phyloP scores from a whole-genome alignment of 2,888 invertebrate species.

The Nebria salina region DNA sequence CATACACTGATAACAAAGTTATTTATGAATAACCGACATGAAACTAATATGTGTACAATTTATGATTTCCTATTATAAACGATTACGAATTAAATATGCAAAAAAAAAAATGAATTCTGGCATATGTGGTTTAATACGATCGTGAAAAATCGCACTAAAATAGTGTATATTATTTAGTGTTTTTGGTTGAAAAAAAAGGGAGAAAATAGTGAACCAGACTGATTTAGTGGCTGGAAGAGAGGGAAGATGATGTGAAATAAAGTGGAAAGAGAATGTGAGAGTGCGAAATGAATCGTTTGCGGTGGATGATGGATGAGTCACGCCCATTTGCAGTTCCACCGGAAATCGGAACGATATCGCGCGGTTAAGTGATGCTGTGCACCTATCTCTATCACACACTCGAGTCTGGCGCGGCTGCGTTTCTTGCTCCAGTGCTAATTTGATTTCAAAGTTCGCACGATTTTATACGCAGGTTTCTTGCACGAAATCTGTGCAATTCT shows the following conservation, averaged over 20 bases:
- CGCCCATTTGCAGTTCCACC: conserved; percentile 17
- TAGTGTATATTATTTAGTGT: no score
- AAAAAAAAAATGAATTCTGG: no score
- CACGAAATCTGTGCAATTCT: background rate
- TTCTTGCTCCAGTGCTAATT: conserved; percentile 2
- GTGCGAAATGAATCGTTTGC: background rate
- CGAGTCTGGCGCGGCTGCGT: background rate
- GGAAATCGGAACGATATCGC: conserved; percentile 18
- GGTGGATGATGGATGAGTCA: conserved; percentile 16
- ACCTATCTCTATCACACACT: background rate
- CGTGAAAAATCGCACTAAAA: no score
- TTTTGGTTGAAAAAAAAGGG: no score
- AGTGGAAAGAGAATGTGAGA: background rate
- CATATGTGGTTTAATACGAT: no score
- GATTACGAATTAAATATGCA: no score
- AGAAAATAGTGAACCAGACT: background rate
- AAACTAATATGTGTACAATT: background rate
- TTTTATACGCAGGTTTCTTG: background rate
- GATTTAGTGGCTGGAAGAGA: background rate
- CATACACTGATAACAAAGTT: background rate
- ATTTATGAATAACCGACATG: background rate
- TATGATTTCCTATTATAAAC: no score
- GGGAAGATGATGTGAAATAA: background rate
- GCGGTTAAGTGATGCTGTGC: background rate
- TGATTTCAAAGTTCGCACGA: conserved; percentile 6